phyloP scores from a whole-genome alignment of 2,797 vertebrate species.

The Balearica regulorum region DNA sequence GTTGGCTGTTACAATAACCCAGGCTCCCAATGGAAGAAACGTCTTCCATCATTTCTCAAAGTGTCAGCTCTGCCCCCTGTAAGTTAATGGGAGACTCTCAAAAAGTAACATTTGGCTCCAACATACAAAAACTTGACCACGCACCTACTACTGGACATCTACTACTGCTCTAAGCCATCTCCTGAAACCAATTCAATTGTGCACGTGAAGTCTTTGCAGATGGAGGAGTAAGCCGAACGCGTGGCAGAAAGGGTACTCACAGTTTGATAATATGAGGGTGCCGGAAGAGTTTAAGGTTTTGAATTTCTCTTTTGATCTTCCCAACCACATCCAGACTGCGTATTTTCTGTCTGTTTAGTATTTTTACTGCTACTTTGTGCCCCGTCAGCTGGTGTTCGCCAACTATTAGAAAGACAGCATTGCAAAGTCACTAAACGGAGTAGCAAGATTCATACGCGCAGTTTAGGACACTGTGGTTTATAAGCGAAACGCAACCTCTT shows the following conservation, averaged over 20 bases:
- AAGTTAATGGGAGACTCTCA: background rate
- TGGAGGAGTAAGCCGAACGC: background rate
- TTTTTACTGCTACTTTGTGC: constrained; percentile 98
- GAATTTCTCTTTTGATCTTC: constrained; percentile 98
- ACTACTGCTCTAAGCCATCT: background rate
- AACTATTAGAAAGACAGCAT: constrained; percentile 77
- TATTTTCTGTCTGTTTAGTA: constrained; percentile 97
- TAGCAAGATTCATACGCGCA: background rate
- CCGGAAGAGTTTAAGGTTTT: constrained; percentile 97
- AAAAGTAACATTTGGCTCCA: background rate
- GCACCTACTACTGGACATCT: background rate
- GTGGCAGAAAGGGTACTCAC: constrained; percentile 78
- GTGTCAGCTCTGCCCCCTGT: accelerated
- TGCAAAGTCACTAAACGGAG: background rate
- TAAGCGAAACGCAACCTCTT: background rate
- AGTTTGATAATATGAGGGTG: constrained; percentile 99
- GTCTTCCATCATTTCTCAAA: background rate
- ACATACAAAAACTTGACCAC: background rate
- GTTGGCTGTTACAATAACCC: background rate
- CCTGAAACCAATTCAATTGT: background rate
- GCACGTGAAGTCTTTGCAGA: background rate
- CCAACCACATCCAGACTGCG: constrained; percentile 98
- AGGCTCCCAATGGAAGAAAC: background rate
- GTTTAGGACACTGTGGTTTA: background rate
- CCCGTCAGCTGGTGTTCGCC: constrained; percentile 96